Evolutionary conservation across 2,797 vertebrate genomes (phyloP).

Genomic region (Botia kubotai): DNA sequence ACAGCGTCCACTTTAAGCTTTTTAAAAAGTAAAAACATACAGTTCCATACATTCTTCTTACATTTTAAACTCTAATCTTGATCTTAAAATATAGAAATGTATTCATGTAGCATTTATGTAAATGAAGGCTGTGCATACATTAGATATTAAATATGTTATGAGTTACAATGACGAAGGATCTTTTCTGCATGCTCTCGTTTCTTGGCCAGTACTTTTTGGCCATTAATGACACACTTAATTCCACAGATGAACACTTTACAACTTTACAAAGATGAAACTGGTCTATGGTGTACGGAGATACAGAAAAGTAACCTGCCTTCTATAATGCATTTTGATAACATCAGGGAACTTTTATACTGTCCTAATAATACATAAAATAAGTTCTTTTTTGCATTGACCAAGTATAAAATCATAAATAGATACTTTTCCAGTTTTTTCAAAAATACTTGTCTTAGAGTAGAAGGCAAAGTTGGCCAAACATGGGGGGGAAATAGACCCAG

Average conservation of each 20-base stretch:
- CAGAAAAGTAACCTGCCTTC: constrained; percentile 38
- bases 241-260: constrained; percentile 20
- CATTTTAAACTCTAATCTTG: constrained; percentile 21
- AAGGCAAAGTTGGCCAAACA: constrained; percentile 71
- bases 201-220: constrained; percentile 7
- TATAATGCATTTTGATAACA: constrained; percentile 29
- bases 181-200: constrained; percentile 10
- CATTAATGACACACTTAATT: constrained; percentile 13
- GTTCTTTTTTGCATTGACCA: constrained; percentile 30
- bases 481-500: constrained; percentile 66
- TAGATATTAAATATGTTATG: constrained; percentile 1
- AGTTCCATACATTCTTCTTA: constrained; percentile 36
- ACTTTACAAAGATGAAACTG: constrained; percentile 28
- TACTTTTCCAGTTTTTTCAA: constrained; percentile 62
- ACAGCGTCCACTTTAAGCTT: constrained; percentile 19
- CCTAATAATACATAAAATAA: constrained; percentile 41
- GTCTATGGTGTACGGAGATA: constrained; percentile 4
- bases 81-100: constrained; percentile 47
- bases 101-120: constrained; percentile 32
- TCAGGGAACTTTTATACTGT: constrained; percentile 18
- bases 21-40: constrained; percentile 42
- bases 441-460: constrained; percentile 69
- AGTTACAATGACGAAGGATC: not conserved
- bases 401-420: constrained; percentile 60
- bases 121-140: constrained; percentile 44